Percentiles rank a stretch among this genome's conserved stretches.
These are phyloP conservation scores for Dicyrtoma fusca DNA, from an alignment of 2,888 invertebrate genomes.

Conservation along the genomic window DNA sequence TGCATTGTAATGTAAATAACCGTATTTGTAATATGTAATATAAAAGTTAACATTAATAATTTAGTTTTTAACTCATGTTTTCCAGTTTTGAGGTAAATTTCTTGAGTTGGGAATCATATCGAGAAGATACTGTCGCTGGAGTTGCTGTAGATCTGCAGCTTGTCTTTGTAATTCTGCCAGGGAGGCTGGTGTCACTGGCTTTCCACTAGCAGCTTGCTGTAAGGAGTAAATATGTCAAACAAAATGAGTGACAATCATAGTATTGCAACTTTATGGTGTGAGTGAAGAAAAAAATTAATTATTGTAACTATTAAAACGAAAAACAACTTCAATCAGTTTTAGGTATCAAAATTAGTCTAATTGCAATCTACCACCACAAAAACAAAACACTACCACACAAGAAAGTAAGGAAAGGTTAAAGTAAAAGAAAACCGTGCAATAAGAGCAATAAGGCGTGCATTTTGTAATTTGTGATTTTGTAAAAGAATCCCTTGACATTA, in stretches of 20 bases:
- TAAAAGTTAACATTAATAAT: background rate
- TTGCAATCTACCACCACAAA: too few relatives aligned
- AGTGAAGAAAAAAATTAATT: too few relatives aligned
- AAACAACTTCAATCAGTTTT: too few relatives aligned
- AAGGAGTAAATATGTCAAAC: background rate
- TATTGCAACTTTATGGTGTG: too few relatives aligned
- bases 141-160: slow-evolving; percentile 72
- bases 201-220: slow-evolving; percentile 53
- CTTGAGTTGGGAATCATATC: slow-evolving; percentile 81
- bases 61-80: slow-evolving; percentile 47
- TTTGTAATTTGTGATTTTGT: background rate
- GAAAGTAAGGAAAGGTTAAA: too few relatives aligned
- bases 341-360: too few relatives aligned
- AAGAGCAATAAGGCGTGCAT: too few relatives aligned
- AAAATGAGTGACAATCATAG: too few relatives aligned
- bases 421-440: too few relatives aligned
- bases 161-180: slow-evolving; percentile 78
- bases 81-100: slow-evolving; percentile 56
- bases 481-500: background rate
- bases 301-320: too few relatives aligned
- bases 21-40: background rate
- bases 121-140: slow-evolving; percentile 90
- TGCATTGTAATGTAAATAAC: background rate
- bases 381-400: too few relatives aligned
- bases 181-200: slow-evolving; percentile 60